A percentile compares a stretch with the other conserved stretches of the same genome.
These are phyloP conservation scores for Danionella cerebrum DNA, from an alignment of 2,113 vertebrate genomes.

Conservation along the genomic window DNA sequence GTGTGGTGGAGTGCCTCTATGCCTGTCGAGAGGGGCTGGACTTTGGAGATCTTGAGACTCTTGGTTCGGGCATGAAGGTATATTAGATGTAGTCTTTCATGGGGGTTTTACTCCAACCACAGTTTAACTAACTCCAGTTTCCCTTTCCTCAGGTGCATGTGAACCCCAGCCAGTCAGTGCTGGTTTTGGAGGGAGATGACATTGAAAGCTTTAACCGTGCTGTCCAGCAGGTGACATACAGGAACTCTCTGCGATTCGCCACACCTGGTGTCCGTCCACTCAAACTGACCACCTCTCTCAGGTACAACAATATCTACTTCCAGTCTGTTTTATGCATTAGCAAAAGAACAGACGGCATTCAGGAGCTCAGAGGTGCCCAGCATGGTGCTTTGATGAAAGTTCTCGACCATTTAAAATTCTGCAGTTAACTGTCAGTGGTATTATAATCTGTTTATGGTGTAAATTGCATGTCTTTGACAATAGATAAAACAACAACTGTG, in stretches of 20 bases:
- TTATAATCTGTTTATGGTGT: too few relatives aligned
- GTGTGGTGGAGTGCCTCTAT: slow-evolving; percentile 96
- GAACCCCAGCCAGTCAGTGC: slow-evolving; percentile 92
- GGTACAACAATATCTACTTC: slow-evolving; percentile 42
- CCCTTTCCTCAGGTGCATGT: slow-evolving; percentile 80
- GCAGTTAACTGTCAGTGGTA: too few relatives aligned
- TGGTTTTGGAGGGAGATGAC: slow-evolving; percentile 92
- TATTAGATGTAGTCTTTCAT: background rate
- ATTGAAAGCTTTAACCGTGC: slow-evolving; percentile 95
- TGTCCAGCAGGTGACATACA: slow-evolving; percentile 95
- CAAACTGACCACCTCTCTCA: slow-evolving; percentile 79
- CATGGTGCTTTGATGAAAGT: too few relatives aligned
- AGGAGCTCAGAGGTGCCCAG: too few relatives aligned
- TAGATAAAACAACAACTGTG: too few relatives aligned
- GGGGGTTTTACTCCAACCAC: background rate
- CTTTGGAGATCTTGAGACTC: slow-evolving; percentile 94
- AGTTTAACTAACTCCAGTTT: background rate
- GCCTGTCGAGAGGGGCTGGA: slow-evolving; percentile 97
- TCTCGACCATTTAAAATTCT: too few relatives aligned
- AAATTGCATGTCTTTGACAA: too few relatives aligned
- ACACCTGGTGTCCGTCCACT: slow-evolving; percentile 93
- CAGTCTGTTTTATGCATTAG: too few relatives aligned
- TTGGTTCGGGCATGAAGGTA: slow-evolving; percentile 99
- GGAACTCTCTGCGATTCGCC: slow-evolving; percentile 92
- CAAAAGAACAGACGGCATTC: too few relatives aligned